Conservation (phyloP, 2,888 invertebrate species). For the Gnatocerus cornutus region DNA sequence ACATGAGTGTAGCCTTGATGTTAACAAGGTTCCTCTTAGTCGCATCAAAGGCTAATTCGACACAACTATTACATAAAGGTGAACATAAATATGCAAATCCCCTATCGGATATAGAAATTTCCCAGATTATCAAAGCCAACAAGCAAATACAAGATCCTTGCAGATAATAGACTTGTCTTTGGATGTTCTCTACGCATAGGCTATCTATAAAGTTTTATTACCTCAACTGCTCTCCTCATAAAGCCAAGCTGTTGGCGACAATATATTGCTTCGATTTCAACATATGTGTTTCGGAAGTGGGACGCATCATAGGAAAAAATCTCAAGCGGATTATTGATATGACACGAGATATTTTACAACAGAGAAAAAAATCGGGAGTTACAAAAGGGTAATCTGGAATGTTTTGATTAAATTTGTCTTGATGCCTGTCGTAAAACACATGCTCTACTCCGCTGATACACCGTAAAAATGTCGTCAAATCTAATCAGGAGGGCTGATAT, state of each 20-base stretch:
- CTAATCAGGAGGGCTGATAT: constrained; percentile 19
- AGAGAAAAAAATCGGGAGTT: constrained; percentile 5
- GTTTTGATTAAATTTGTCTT: constrained; percentile 26
- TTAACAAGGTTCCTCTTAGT: constrained; percentile 22
- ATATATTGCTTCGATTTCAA: constrained; percentile 48
- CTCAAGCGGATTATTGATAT: constrained; percentile 34
- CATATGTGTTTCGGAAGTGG: constrained; percentile 37
- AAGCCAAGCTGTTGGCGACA: constrained; percentile 54
- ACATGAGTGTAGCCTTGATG: constrained; percentile 38
- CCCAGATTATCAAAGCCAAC: constrained; percentile 23
- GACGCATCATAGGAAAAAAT: constrained; percentile 25
- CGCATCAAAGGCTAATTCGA: constrained; percentile 35
- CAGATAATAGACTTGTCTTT: constrained; percentile 51
- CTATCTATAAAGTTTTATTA: constrained; percentile 53
- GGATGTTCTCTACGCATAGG: constrained; percentile 47
- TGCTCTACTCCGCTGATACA: constrained; percentile 22
- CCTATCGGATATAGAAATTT: constrained; percentile 31
- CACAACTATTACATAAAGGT: constrained; percentile 44
- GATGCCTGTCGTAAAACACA: constrained; percentile 26
- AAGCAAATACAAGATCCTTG: constrained; percentile 21
- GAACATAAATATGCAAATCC: constrained; percentile 47
- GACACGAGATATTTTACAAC: constrained; percentile 21
- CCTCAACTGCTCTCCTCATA: constrained; percentile 49
- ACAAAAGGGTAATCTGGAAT: constrained; percentile 6
- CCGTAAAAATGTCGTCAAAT: constrained; percentile 30